phyloP scores from a whole-genome alignment of 2,888 invertebrate genomes.

The Phengaris alcon region DNA sequence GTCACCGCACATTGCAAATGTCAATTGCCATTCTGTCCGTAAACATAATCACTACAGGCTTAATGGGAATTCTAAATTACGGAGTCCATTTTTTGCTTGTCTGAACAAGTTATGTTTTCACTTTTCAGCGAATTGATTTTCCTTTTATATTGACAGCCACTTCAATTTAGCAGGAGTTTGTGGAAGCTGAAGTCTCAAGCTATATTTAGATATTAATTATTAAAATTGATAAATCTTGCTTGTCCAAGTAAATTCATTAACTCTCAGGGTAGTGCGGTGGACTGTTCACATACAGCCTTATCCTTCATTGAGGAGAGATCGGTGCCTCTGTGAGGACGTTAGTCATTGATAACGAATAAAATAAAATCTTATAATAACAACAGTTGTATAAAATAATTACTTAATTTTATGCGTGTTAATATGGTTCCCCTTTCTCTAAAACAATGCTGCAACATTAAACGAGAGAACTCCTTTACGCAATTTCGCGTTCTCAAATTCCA shows the following conservation, averaged over 20 bases:
- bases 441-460: constrained; percentile 33
- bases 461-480: constrained; percentile 44
- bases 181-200: neutral
- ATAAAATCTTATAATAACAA: neutral
- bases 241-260: no score
- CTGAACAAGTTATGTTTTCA: constrained; percentile 13
- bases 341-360: neutral
- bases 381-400: neutral
- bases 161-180: neutral
- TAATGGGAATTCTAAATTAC: constrained; percentile 9
- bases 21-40: constrained; percentile 10
- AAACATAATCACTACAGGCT: constrained; percentile 13
- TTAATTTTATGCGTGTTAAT: neutral
- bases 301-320: no score
- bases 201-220: neutral
- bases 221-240: no score
- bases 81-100: constrained; percentile 20
- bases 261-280: no score
- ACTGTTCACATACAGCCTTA: no score
- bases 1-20: constrained; percentile 23
- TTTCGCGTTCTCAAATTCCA: constrained; percentile 46
- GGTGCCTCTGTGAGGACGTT: neutral
- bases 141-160: constrained; percentile 28
- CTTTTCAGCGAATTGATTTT: neutral
- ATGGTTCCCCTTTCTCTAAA: neutral